These are phyloP conservation scores for Nezara viridula DNA, from an alignment of 2,888 invertebrate species.

Conservation along the genomic window DNA sequence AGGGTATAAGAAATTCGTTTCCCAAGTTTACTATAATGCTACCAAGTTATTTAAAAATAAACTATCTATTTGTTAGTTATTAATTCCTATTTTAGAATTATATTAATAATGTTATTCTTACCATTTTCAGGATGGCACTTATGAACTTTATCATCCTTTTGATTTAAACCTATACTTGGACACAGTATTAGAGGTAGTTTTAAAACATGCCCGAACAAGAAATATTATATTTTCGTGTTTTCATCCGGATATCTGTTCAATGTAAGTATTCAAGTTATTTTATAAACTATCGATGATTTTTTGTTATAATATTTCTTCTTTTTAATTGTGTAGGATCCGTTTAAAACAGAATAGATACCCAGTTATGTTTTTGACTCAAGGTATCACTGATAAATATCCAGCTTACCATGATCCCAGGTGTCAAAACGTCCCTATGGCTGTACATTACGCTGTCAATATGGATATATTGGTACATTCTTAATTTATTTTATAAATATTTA, in stretches of 20 bases:
- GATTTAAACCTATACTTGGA: conserved; percentile 96
- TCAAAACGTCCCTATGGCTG: conserved; percentile 83
- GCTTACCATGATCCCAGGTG: conserved; percentile 89
- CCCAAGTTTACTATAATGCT: too few relatives aligned
- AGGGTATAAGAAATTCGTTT: too few relatives aligned
- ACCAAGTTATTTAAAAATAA: too few relatives aligned
- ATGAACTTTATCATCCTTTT: conserved; percentile 88
- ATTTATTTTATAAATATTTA: conserved; percentile 63
- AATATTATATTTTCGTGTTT: conserved; percentile 95
- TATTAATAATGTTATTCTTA: background rate
- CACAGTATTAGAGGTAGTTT: conserved; percentile 84
- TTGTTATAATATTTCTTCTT: conserved; percentile 28
- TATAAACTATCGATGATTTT: conserved; percentile 8
- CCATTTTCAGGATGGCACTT: conserved; percentile 79
- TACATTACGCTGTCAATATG: conserved; percentile 84
- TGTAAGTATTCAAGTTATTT: conserved; percentile 72
- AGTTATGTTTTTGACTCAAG: conserved; percentile 93
- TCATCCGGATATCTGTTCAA: conserved; percentile 95
- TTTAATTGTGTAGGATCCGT: conserved; percentile 74
- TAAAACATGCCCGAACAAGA: conserved; percentile 83
- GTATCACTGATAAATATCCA: conserved; percentile 79
- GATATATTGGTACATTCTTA: conserved; percentile 76
- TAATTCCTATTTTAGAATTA: background rate
- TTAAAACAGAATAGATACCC: conserved; percentile 98
- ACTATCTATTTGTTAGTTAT: background rate